These are phyloP conservation scores for Coryphaenoides rupestris DNA, from an alignment of 2,113 vertebrate genomes.

Conservation along the genomic window DNA sequence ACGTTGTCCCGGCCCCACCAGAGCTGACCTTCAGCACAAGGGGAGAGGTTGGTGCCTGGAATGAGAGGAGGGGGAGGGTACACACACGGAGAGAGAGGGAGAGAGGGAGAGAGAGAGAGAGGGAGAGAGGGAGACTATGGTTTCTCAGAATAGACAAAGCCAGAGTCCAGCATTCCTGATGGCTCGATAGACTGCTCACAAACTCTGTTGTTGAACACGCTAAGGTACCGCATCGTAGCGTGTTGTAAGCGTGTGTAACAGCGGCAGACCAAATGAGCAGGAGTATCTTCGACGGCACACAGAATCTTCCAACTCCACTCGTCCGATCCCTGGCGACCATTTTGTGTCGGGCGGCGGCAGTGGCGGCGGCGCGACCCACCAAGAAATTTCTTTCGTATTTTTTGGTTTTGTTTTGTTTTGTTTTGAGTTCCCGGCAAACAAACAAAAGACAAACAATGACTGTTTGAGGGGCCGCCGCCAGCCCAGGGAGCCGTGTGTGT, in stretches of 20 bases:
- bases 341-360: too few species aligned
- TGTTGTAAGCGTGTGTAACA: too few species aligned
- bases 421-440: too few species aligned
- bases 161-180: conserved; percentile 67
- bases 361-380: too few species aligned
- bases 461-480: background rate
- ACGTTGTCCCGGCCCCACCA: conserved; percentile 50
- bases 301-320: too few species aligned
- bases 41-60: conserved; percentile 70
- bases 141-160: conserved; percentile 78
- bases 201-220: conserved; percentile 35
- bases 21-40: conserved; percentile 72
- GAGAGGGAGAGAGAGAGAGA: conserved; percentile 19
- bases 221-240: background rate
- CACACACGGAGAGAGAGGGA: conserved; percentile 36
- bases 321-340: too few species aligned
- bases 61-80: conserved; percentile 68
- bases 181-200: conserved; percentile 45
- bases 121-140: conserved; percentile 43
- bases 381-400: too few species aligned
- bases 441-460: background rate
- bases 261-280: too few species aligned
- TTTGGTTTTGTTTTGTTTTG: too few species aligned
- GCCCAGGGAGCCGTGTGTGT: conserved; percentile 51
- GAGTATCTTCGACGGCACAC: too few species aligned